Percentiles rank a stretch among this genome's conserved stretches.
Evolutionary conservation across 2,113 vertebrate genomes (phyloP).

Genomic region (Pterocles gutturalis): DNA sequence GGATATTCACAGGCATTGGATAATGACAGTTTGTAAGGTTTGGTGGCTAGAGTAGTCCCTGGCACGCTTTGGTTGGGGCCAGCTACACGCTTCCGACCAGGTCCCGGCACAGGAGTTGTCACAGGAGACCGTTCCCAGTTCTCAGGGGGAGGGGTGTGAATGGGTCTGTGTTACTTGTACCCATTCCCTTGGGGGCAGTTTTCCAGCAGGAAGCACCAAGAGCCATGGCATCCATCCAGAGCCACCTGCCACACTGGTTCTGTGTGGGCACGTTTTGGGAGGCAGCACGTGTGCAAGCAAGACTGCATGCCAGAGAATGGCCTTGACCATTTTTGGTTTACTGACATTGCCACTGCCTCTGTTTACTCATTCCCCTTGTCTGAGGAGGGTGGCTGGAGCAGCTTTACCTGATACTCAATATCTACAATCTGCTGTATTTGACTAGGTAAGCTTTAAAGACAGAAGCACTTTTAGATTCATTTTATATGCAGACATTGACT

Average conservation of each 20-base stretch:
- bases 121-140: neutral
- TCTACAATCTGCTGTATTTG: neutral
- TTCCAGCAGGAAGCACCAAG: neutral
- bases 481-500: neutral
- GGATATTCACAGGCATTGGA: neutral
- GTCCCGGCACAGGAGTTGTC: fast-evolving
- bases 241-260: neutral
- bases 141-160: neutral
- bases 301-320: neutral
- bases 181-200: neutral
- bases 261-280: fast-evolving
- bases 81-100: neutral
- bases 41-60: neutral
- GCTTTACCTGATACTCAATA: neutral
- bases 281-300: neutral
- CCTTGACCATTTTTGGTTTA: neutral
- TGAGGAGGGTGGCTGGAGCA: neutral
- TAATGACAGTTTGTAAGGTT: neutral
- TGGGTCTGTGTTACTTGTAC: neutral
- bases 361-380: neutral
- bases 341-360: neutral
- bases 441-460: neutral
- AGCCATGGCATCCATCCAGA: neutral
- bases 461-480: neutral
- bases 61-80: neutral